A percentile compares a stretch with the other conserved stretches of the same genome.
Conservation (phyloP, 2,113 vertebrate genomes). For the Psettodes erumei region DNA sequence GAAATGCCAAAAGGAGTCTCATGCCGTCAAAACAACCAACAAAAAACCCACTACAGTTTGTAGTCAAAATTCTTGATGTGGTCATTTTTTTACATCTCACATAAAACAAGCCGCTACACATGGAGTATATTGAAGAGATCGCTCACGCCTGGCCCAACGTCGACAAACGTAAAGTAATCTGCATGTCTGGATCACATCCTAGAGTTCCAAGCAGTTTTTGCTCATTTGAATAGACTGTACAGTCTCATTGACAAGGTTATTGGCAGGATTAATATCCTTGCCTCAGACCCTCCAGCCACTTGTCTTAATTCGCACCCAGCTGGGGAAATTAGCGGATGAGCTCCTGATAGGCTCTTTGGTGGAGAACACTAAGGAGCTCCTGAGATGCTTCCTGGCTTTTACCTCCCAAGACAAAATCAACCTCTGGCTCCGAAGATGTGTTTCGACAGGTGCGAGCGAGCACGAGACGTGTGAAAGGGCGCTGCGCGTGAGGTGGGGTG, state of each 20-base stretch:
- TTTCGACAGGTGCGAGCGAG: neutral
- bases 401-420: constrained; percentile 77
- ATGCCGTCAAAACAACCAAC: too few relatives aligned
- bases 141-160: too few relatives aligned
- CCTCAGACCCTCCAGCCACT: neutral
- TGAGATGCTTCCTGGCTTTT: too few relatives aligned
- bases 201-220: neutral
- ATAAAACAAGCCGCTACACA: neutral
- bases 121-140: neutral
- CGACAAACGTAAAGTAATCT: neutral
- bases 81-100: neutral
- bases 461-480: constrained; percentile 2
- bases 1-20: neutral
- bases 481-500: constrained; percentile 1
- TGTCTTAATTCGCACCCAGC: constrained; percentile 30
- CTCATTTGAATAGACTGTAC: neutral
- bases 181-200: neutral
- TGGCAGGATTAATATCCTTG: constrained; percentile 1
- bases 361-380: constrained; percentile 67
- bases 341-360: constrained; percentile 75
- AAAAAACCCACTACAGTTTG: too few relatives aligned
- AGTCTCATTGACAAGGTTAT: constrained; percentile 21
- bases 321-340: constrained; percentile 77
- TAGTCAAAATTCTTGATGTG: neutral
- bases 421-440: constrained; percentile 60